Percentiles rank a stretch among this genome's conserved stretches.
These are phyloP conservation scores for Limnephilus marmoratus DNA, from an alignment of 2,888 invertebrate genomes.

Conservation along the genomic window DNA sequence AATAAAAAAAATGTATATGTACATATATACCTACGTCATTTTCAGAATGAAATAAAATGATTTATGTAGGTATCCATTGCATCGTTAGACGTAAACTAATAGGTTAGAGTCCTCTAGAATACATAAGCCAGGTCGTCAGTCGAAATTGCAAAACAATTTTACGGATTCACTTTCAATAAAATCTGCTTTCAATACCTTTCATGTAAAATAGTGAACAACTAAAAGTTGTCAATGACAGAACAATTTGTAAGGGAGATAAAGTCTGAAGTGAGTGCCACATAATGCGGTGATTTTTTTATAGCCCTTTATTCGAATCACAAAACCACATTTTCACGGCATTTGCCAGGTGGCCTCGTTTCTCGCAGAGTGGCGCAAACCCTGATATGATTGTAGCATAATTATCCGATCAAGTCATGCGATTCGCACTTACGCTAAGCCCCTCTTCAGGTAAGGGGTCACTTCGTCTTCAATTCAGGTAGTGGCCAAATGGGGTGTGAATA, in stretches of 20 bases:
- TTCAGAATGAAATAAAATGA: no score
- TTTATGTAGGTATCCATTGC: no score
- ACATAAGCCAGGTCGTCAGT: background rate
- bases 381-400: conserved; percentile 52
- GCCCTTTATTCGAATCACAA: background rate
- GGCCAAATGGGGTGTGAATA: conserved; percentile 57
- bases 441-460: conserved; percentile 24
- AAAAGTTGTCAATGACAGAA: background rate
- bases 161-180: background rate
- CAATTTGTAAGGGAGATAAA: background rate
- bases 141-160: background rate
- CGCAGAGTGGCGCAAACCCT: conserved; percentile 10
- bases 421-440: conserved; percentile 33
- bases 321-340: background rate
- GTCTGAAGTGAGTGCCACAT: background rate
- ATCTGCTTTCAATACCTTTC: background rate
- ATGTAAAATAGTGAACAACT: background rate
- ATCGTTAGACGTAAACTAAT: no score
- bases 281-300: background rate
- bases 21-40: no score
- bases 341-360: conserved; percentile 4
- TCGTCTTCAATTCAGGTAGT: conserved; percentile 62
- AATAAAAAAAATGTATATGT: no score
- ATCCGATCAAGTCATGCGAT: conserved; percentile 52
- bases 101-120: background rate